Conservation (phyloP, 2,888 invertebrate genomes). For the Tridacna crocea region DNA sequence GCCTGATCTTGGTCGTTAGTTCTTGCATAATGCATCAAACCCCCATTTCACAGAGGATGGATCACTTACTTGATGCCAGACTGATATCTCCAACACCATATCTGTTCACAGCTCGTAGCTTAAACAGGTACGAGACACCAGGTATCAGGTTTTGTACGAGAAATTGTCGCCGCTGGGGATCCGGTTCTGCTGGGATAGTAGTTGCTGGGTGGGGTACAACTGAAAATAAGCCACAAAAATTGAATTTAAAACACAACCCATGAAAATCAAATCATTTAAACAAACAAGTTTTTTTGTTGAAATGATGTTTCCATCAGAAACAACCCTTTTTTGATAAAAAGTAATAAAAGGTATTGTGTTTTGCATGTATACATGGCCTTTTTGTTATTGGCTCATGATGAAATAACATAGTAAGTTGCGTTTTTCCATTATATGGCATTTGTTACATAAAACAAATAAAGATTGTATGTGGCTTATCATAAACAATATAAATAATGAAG, state of each 20-base stretch:
- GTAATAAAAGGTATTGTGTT: too few relatives aligned
- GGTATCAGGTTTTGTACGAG: conserved; percentile 88
- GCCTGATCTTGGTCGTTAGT: neutral
- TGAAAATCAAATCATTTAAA: neutral
- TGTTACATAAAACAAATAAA: too few relatives aligned
- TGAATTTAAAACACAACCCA: neutral
- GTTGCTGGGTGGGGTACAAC: conserved; percentile 40
- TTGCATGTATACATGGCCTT: too few relatives aligned
- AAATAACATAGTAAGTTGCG: too few relatives aligned
- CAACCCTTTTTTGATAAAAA: too few relatives aligned
- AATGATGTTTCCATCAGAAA: neutral
- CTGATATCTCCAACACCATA: conserved; percentile 93
- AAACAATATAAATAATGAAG: too few relatives aligned
- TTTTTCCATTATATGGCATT: too few relatives aligned
- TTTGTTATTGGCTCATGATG: too few relatives aligned
- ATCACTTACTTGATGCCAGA: conserved; percentile 86
- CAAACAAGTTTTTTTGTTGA: neutral
- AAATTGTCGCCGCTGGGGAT: conserved; percentile 55
- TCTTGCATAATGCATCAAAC: too few relatives aligned
- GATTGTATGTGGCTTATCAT: too few relatives aligned
- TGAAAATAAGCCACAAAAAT: conserved; percentile 16
- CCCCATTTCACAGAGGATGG: too few relatives aligned
- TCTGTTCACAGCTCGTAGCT: conserved; percentile 94
- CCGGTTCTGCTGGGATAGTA: conserved; percentile 32
- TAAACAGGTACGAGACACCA: conserved; percentile 95